These are phyloP conservation scores for Torymus tubicola DNA, from an alignment of 2,888 invertebrate species.

Conservation along the genomic window DNA sequence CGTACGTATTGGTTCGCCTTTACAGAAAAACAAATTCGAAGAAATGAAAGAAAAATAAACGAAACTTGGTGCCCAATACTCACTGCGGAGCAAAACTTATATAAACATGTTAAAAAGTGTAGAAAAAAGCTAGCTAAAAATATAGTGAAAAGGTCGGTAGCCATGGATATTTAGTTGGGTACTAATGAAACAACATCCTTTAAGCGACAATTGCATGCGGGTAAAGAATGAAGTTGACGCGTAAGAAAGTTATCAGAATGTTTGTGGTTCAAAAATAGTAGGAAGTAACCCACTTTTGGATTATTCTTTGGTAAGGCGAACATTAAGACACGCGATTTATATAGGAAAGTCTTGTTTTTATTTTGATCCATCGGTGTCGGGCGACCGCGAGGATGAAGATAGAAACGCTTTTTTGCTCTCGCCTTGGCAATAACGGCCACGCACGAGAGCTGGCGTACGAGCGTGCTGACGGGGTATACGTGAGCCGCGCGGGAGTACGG, in stretches of 20 bases:
- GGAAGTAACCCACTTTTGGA: no score
- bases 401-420: no score
- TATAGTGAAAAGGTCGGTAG: neutral
- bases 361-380: no score
- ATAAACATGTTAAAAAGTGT: constrained; percentile 17
- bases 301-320: no score
- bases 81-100: constrained; percentile 1
- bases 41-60: constrained; percentile 24
- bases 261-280: no score
- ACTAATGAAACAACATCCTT: neutral
- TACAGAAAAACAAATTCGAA: constrained; percentile 34
- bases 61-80: constrained; percentile 10
- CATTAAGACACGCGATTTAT: no score
- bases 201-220: no score
- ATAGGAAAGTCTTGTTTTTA: no score
- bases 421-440: constrained; percentile 12
- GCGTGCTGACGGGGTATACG: no score
- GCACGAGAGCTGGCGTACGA: constrained; percentile 26
- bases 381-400: no score
- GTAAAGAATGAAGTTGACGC: no score
- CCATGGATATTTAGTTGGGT: neutral
- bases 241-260: no score
- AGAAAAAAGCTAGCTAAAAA: neutral
- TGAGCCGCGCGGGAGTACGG: neutral
- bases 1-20: constrained; percentile 35